Base-by-base conservation (phyloP, 2,888 invertebrate species). In the Plagodis dolabraria region DNA sequence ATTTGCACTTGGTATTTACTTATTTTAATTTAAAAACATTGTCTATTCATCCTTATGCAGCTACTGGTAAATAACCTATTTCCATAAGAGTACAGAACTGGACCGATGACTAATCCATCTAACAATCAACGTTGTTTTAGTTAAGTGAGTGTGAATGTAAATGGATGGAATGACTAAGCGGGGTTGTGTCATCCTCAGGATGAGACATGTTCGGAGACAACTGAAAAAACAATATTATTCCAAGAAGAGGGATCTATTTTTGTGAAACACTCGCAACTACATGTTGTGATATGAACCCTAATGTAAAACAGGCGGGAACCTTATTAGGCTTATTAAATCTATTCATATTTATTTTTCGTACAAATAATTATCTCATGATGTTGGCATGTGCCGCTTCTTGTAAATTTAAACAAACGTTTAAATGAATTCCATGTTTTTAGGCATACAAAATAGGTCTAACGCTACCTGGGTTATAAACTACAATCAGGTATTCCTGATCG, bases 141-240 rank as follows among this genome's bases (percentile, higher is more conserved):
- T 4, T 22, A 22, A 33, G 45, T 34, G 44, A 60, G 22, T 48
- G 44, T 55, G 42, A 53, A 54, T 50, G 49, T 63, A 66, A 68
- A 63, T 64, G 53, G 50, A 68, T 57, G 60, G 59, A 63, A 64
- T 67, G 63, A 63, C 64, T 67, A 67, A 68, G 63, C 58, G 35
- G 60, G 55, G 63, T 68, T 62, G 51, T 60, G 64, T 67, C 68
- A 68, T 63, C 60, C 47, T 50, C 4, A 9, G 11, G 38, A 52
- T 64, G 61, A 59, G 58, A 64, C 60, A 57, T 52, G 57, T 53
- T 46, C 47, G 57, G 33, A 51, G 50, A 58, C 64, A 64, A 58
- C 44, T 53, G 59, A 51, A 63, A 63, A 47, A 68, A 63, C 66
- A 62, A 50, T 51, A 51, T 45, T 51, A 53, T 61, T 60, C 51